These are phyloP conservation scores for Mastacembelus armatus DNA, from an alignment of 2,797 vertebrate genomes.

Conservation along the genomic window DNA sequence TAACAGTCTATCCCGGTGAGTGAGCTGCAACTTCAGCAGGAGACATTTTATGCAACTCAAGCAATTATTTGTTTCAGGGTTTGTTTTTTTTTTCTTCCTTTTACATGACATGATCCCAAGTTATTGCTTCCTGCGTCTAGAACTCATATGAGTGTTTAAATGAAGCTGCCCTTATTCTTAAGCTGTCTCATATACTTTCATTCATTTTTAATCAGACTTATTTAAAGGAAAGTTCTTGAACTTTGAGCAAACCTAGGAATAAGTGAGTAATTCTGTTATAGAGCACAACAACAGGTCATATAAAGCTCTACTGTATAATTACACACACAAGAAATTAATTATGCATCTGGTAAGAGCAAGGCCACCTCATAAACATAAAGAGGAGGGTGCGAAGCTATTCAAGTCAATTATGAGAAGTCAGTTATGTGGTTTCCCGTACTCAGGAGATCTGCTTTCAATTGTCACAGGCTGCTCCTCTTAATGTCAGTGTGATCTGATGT, in stretches of 20 bases:
- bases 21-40: constrained; percentile 59
- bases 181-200: constrained; percentile 53
- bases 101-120: constrained; percentile 71
- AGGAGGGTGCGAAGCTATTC: constrained; percentile 76
- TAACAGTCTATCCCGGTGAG: constrained; percentile 50
- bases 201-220: constrained; percentile 59
- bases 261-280: constrained; percentile 79
- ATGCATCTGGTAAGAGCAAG: constrained; percentile 76
- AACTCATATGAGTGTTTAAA: constrained; percentile 42
- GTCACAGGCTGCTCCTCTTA: constrained; percentile 31
- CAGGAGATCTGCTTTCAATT: constrained; percentile 73
- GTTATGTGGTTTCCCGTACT: constrained; percentile 82
- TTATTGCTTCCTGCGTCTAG: constrained; percentile 76
- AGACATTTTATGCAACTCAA: constrained; percentile 73
- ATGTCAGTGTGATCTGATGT: constrained; percentile 70
- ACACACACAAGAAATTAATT: constrained; percentile 84
- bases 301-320: constrained; percentile 82
- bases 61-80: constrained; percentile 69
- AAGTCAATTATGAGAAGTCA: constrained; percentile 83
- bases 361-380: constrained; percentile 74
- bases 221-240: constrained; percentile 47
- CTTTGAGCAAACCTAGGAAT: constrained; percentile 69
- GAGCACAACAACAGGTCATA: constrained; percentile 74
- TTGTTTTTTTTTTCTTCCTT: constrained; percentile 54
- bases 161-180: constrained; percentile 58